These are phyloP conservation scores for Caligus rogercresseyi DNA, from an alignment of 1,140 invertebrate species.

Conservation along the genomic window DNA sequence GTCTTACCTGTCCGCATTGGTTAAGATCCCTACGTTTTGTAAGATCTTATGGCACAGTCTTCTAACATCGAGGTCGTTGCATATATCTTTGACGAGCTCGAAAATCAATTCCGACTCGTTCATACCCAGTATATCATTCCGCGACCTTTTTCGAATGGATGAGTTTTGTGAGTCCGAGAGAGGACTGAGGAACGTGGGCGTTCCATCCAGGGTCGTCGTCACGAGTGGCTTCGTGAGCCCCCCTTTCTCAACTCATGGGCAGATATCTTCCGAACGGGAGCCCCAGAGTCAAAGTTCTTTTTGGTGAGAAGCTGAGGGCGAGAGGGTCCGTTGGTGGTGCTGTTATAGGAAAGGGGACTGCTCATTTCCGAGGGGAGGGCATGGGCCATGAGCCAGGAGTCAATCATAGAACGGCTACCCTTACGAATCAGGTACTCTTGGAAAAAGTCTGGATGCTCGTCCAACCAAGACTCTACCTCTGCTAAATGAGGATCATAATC, in stretches of 20 bases:
- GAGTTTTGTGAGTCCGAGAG: constrained; percentile 26
- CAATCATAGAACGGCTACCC: constrained; percentile 53
- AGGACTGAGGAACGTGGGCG: constrained; percentile 58
- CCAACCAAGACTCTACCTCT: constrained; percentile 75
- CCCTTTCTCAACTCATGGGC: constrained; percentile 81
- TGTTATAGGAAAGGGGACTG: constrained; percentile 23
- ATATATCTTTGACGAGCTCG: constrained; percentile 88
- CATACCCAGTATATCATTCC: constrained; percentile 63
- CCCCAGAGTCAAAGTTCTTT: constrained; percentile 34
- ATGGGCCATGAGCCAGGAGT: constrained; percentile 72
- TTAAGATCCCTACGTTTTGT: constrained; percentile 76
- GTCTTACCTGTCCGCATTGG: constrained; percentile 57
- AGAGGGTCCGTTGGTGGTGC: constrained; percentile 32
- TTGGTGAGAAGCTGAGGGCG: neutral
- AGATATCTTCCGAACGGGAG: constrained; percentile 83
- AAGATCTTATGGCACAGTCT: constrained; percentile 88
- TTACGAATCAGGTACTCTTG: constrained; percentile 84
- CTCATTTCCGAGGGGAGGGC: constrained; percentile 36
- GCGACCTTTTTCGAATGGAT: constrained; percentile 45
- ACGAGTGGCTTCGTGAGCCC: constrained; percentile 76
- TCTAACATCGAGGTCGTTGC: constrained; percentile 79
- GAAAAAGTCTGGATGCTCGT: constrained; percentile 85
- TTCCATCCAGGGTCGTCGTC: constrained; percentile 66
- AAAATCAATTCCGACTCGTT: constrained; percentile 89
- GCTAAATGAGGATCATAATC: constrained; percentile 53